Evolutionary conservation across 2,113 vertebrate genomes (phyloP).

Genomic region (Nymphicus hollandicus): DNA sequence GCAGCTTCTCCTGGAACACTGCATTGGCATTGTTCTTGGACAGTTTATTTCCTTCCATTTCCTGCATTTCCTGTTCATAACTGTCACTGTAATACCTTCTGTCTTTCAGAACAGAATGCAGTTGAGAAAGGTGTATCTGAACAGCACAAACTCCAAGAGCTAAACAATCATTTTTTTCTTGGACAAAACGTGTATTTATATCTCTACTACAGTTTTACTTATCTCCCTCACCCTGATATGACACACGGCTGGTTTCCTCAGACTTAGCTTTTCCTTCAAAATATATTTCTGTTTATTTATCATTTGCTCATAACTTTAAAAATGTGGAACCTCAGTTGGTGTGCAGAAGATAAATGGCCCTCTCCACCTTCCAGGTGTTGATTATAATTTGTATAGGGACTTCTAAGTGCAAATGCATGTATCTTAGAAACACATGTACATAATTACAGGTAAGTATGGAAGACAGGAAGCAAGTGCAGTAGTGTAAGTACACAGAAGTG

Average conservation of each 20-base stretch:
- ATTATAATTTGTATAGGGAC: neutral
- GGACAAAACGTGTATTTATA: neutral
- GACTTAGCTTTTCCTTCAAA: neutral
- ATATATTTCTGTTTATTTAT: neutral
- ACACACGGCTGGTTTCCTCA: neutral
- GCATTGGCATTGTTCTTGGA: neutral
- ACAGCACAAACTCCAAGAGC: neutral
- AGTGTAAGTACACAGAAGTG: neutral
- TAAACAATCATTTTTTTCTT: neutral
- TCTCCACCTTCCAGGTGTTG: neutral
- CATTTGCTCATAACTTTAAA: neutral
- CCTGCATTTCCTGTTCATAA: neutral
- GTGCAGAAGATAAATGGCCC: neutral
- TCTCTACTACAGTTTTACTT: neutral
- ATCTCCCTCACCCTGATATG: neutral
- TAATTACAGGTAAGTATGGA: neutral
- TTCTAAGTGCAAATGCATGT: neutral
- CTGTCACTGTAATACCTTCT: neutral
- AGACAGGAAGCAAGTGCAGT: neutral
- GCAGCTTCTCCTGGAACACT: neutral
- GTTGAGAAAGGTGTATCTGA: neutral
- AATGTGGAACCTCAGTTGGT: neutral
- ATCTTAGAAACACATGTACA: rapidly evolving
- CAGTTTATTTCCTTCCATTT: neutral
- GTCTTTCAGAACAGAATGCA: neutral